Percentiles rank a stretch among this genome's conserved stretches.
Evolutionary conservation across 2,888 invertebrate genomes (phyloP).

Genomic region (Strigamia transsilvanica): DNA sequence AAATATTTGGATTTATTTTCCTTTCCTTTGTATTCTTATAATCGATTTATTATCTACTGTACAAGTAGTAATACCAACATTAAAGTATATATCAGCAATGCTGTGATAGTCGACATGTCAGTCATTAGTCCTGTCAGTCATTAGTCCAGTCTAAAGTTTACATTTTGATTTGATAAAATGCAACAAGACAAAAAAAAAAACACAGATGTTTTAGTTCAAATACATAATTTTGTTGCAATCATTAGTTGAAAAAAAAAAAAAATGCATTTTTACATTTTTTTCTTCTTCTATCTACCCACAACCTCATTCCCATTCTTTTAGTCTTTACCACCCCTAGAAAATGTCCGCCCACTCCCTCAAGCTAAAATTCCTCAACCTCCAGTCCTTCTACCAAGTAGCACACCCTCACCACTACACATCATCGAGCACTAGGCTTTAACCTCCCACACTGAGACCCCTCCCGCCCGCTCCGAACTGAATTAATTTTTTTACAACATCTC

Average conservation of each 20-base stretch:
- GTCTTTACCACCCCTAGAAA: not conserved
- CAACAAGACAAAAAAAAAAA: not conserved
- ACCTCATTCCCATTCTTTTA: not conserved
- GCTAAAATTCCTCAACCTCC: not conserved
- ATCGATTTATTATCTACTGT: too few species aligned
- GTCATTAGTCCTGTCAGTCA: too few species aligned
- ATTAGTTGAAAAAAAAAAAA: not conserved
- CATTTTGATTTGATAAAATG: not conserved
- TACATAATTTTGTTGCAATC: too few species aligned
- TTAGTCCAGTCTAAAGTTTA: too few species aligned
- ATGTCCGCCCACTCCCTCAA: slow-evolving; percentile 3
- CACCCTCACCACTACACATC: not conserved
- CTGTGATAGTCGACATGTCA: too few species aligned
- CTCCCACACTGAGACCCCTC: not conserved
- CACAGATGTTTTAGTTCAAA: too few species aligned
- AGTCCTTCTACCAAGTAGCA: not conserved
- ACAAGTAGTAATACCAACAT: too few species aligned
- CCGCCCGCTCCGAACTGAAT: not conserved
- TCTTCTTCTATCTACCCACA: not conserved
- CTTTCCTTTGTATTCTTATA: not conserved
- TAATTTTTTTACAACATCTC: slow-evolving; percentile 21
- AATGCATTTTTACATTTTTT: not conserved
- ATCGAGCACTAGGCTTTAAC: not conserved
- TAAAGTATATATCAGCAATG: too few species aligned
- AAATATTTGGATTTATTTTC: not conserved